These are phyloP conservation scores for Anguilla megastoma DNA, from an alignment of 2,797 vertebrate species.

Conservation along the genomic window DNA sequence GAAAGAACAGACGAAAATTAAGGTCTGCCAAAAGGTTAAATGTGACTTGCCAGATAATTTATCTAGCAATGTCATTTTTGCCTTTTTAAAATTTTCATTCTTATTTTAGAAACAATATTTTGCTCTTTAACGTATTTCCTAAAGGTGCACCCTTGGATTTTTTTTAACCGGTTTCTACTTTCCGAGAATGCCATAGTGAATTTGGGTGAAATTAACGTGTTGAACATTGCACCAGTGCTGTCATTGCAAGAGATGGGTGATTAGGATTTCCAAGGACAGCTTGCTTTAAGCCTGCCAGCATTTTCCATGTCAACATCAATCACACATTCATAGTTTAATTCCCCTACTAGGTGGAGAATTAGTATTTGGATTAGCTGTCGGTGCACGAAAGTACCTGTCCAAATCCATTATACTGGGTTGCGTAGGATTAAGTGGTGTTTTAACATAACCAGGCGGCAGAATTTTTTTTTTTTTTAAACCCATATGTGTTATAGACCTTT, in stretches of 20 bases:
- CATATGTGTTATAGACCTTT: not conserved
- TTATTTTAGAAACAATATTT: not conserved
- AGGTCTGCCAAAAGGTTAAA: not conserved
- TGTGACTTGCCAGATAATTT: not conserved
- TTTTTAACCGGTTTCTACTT: not conserved
- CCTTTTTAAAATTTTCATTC: not conserved
- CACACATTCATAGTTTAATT: constrained; percentile 14
- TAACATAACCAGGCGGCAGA: not conserved
- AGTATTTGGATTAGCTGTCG: not conserved
- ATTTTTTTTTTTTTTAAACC: not conserved
- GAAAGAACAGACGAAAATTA: not conserved
- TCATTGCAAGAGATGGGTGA: not conserved
- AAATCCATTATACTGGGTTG: not conserved
- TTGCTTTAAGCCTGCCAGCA: not conserved
- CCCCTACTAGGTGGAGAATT: constrained; percentile 7
- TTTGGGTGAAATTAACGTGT: not conserved
- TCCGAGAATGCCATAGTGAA: not conserved
- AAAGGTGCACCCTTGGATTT: not conserved
- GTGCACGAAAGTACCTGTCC: constrained; percentile 9
- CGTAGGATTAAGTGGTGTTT: constrained; percentile 1
- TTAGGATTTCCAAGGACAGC: not conserved
- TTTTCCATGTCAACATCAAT: not conserved
- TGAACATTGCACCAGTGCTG: not conserved
- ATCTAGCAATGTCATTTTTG: not conserved
- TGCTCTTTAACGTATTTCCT: not conserved